These are phyloP conservation scores for Oryzaephilus surinamensis DNA, from an alignment of 1,140 invertebrate genomes.

Conservation along the genomic window DNA sequence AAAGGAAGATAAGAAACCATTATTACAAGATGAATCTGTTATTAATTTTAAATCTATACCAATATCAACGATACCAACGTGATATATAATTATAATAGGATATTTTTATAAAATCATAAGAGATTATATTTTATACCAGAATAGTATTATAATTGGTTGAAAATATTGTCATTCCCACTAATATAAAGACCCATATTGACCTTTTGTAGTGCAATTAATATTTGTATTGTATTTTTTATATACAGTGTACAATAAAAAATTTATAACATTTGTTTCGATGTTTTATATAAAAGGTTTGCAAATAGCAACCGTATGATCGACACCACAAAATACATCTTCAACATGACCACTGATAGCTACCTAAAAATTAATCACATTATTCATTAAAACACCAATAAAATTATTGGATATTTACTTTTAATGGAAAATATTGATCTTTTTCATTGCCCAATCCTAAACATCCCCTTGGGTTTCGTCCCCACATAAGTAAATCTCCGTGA, in stretches of 20 bases:
- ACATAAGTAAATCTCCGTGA: slow-evolving; percentile 73
- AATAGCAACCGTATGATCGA: slow-evolving; percentile 74
- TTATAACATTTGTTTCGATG: no score
- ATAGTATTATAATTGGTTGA: no score
- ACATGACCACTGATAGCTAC: slow-evolving; percentile 63
- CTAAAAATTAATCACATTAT: no score
- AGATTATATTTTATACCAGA: no score
- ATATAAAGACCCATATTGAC: no score
- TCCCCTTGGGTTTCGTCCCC: slow-evolving; percentile 78
- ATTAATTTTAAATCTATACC: slow-evolving; percentile 26
- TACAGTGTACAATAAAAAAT: no score
- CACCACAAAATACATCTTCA: slow-evolving; percentile 61
- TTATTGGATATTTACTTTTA: slow-evolving; percentile 63
- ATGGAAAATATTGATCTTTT: slow-evolving; percentile 79
- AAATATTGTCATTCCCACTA: no score
- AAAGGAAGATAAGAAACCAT: slow-evolving; percentile 42
- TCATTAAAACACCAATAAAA: slow-evolving; percentile 7
- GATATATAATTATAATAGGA: neutral
- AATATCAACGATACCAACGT: slow-evolving; percentile 14
- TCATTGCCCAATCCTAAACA: slow-evolving; percentile 70
- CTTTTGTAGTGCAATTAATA: no score
- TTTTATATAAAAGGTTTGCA: slow-evolving; percentile 62
- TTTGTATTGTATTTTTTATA: no score
- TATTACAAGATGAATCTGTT: slow-evolving; percentile 42
- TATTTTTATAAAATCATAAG: no score